Conservation (phyloP, 2,797 vertebrate species). For the Fringilla coelebs region DNA sequence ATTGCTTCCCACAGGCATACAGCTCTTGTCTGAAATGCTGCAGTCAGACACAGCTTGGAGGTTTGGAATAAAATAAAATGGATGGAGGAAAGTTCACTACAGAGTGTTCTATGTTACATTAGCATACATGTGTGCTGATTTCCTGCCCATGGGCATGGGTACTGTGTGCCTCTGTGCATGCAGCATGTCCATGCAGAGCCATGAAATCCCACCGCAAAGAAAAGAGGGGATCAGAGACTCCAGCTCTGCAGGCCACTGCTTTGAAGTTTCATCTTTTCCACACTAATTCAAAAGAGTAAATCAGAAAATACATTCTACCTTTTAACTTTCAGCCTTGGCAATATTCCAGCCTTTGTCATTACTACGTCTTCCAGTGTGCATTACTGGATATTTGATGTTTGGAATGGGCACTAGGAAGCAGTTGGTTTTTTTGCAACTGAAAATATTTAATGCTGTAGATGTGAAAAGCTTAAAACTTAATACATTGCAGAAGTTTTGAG, state of each 20-base stretch:
- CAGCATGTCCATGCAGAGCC: not conserved
- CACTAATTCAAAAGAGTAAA: not conserved
- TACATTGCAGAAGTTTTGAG: not conserved
- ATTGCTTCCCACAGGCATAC: not conserved
- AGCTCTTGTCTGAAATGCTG: not conserved
- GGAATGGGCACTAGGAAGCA: not conserved
- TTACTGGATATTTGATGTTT: not conserved
- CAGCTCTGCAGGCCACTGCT: not conserved
- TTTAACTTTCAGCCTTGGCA: not conserved
- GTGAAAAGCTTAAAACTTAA: not conserved
- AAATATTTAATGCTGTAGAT: not conserved
- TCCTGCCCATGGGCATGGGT: rapidly evolving
- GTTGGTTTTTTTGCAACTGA: not conserved
- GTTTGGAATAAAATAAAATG: not conserved
- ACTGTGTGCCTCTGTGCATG: not conserved
- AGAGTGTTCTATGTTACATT: not conserved
- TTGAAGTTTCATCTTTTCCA: not conserved
- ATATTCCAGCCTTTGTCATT: not conserved
- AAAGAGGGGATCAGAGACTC: not conserved
- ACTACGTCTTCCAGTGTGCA: not conserved
- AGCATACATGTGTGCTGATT: not conserved
- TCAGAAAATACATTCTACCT: not conserved
- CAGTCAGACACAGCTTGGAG: not conserved
- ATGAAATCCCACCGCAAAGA: not conserved
- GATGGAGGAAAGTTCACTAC: not conserved